These are phyloP conservation scores for Stercorarius parasiticus DNA, from an alignment of 2,113 vertebrate species.

Conservation along the genomic window DNA sequence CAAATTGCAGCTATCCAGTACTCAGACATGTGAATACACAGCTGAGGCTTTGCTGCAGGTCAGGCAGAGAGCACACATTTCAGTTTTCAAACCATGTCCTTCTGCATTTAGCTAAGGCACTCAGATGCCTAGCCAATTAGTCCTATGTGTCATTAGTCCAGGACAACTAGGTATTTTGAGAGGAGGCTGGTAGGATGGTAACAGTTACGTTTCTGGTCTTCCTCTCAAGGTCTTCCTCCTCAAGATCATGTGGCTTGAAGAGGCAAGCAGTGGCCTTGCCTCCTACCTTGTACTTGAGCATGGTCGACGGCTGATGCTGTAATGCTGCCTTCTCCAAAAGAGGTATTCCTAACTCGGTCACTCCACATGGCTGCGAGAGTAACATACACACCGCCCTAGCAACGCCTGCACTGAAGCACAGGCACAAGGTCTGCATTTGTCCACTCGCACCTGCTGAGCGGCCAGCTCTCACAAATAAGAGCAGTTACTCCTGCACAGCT, in stretches of 20 bases:
- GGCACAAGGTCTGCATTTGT: neutral
- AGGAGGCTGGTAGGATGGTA: neutral
- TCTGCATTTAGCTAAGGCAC: neutral
- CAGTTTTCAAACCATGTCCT: neutral
- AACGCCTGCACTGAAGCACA: neutral
- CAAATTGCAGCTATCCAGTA: neutral
- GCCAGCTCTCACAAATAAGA: neutral
- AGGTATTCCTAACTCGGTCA: neutral
- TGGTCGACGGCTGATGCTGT: neutral
- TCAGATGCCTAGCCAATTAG: neutral
- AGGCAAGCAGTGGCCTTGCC: neutral
- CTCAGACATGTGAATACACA: neutral
- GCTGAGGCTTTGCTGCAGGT: neutral
- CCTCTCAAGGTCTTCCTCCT: too few species aligned
- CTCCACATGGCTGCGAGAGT: neutral
- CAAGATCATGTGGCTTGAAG: neutral
- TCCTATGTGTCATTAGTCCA: neutral
- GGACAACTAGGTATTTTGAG: neutral
- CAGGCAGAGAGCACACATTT: neutral
- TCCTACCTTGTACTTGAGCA: rapidly evolving
- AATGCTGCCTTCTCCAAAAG: neutral
- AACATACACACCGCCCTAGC: neutral
- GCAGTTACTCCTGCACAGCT: neutral
- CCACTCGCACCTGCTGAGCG: neutral
- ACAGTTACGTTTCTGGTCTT: neutral